Percentiles rank a stretch among this genome's conserved stretches.
Evolutionary conservation across 2,113 vertebrate species (phyloP).

Genomic region (Myanophis thanlyinensis): DNA sequence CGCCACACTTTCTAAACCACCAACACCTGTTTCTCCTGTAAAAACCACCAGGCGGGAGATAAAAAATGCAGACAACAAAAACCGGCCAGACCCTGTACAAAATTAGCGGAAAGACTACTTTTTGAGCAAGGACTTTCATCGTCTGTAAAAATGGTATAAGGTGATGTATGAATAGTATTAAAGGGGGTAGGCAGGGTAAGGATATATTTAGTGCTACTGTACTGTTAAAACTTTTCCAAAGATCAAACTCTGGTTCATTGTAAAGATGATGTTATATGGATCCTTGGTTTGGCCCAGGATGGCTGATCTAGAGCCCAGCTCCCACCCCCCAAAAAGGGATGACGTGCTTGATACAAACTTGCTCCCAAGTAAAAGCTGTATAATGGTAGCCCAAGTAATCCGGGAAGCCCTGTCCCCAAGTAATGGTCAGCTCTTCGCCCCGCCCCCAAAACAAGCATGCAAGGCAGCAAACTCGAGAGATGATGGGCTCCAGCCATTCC

Average conservation of each 20-base stretch:
- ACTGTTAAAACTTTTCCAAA: not conserved
- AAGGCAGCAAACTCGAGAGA: not conserved
- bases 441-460: not conserved
- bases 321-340: not conserved
- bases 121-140: not conserved
- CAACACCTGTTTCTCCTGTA: not conserved
- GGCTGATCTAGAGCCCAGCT: not conserved
- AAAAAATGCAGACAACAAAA: not conserved
- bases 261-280: not conserved
- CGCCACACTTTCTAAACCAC: not conserved
- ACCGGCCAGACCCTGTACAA: not conserved
- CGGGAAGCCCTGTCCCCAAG: not conserved
- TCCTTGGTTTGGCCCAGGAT: not conserved
- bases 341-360: not conserved
- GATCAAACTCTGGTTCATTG: not conserved
- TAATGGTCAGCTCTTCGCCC: not conserved
- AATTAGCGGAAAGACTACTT: not conserved
- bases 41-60: not conserved
- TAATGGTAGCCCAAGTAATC: not conserved
- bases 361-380: not conserved
- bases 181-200: not conserved
- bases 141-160: not conserved
- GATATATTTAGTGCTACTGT: not conserved
- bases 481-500: not conserved
- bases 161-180: not conserved